Evolutionary conservation across 2,888 invertebrate genomes (phyloP).

Genomic region (Pammene fasciana): DNA sequence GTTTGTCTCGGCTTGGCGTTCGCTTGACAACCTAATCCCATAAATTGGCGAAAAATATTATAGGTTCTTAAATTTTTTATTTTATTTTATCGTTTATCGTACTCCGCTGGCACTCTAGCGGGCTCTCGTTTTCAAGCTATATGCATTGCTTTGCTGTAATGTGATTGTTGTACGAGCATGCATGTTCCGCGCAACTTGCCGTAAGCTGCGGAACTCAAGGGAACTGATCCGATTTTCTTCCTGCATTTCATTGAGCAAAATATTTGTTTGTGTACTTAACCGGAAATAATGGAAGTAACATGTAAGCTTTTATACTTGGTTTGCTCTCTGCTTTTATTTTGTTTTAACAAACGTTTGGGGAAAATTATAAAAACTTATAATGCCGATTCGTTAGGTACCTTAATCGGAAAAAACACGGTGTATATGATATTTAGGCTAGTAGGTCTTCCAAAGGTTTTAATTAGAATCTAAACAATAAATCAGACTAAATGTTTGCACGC

Average conservation of each 20-base stretch:
- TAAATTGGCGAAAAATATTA: too few species aligned
- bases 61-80: background rate
- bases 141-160: conserved; percentile 8
- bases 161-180: conserved; percentile 15
- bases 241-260: background rate
- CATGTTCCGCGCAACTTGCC: conserved; percentile 6
- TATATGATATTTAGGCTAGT: too few species aligned
- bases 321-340: background rate
- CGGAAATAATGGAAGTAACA: background rate
- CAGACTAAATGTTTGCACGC: too few species aligned
- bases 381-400: too few species aligned
- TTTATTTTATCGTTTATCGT: background rate
- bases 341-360: too few species aligned
- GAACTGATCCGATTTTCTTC: conserved; percentile 3
- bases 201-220: conserved; percentile 1
- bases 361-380: too few species aligned
- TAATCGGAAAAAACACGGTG: too few species aligned
- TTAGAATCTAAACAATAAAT: too few species aligned
- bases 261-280: conserved; percentile 5
- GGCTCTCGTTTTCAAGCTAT: background rate
- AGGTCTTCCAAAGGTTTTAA: too few species aligned
- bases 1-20: too few species aligned
- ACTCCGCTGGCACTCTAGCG: conserved; percentile 2
- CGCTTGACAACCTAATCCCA: too few species aligned
- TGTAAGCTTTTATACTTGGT: conserved; percentile 1